Conservation (phyloP, 35 echinoderm and acorn worm species). For the Heliocidaris erythrogramma region DNA sequence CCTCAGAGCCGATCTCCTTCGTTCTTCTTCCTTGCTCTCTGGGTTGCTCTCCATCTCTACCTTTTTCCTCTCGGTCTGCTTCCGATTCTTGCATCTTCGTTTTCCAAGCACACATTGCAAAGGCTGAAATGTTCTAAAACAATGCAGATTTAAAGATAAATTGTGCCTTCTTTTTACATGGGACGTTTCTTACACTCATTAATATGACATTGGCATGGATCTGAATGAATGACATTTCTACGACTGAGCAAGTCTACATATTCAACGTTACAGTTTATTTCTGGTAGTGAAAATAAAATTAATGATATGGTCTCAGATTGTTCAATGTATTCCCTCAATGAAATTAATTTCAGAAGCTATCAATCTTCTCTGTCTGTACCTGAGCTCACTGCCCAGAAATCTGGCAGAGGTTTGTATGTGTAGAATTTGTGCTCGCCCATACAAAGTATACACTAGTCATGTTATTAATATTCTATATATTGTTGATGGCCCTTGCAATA, state of each 20-base stretch:
- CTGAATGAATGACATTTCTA: not conserved
- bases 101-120: conserved; percentile 12
- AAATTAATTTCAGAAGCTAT: not conserved
- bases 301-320: too few species aligned
- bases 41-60: not conserved
- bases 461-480: too few species aligned
- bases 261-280: not conserved
- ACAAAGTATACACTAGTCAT: too few species aligned
- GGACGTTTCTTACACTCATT: too few species aligned
- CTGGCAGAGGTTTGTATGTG: not conserved
- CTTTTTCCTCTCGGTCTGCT: not conserved
- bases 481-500: too few species aligned
- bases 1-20: not conserved
- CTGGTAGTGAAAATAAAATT: not conserved
- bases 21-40: conserved; percentile 22
- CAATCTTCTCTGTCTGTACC: not conserved
- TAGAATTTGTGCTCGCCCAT: too few species aligned
- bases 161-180: not conserved
- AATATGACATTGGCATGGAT: not conserved
- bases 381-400: not conserved
- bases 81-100: conserved; percentile 21
- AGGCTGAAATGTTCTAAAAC: conserved; percentile 37
- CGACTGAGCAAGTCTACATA: not conserved
- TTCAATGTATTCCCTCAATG: not conserved
- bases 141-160: not conserved